Evolutionary conservation across 1,140 invertebrate species (phyloP), one percentile per base, ranked within the genome.

Genomic region (Calephelis nemesis): DNA sequence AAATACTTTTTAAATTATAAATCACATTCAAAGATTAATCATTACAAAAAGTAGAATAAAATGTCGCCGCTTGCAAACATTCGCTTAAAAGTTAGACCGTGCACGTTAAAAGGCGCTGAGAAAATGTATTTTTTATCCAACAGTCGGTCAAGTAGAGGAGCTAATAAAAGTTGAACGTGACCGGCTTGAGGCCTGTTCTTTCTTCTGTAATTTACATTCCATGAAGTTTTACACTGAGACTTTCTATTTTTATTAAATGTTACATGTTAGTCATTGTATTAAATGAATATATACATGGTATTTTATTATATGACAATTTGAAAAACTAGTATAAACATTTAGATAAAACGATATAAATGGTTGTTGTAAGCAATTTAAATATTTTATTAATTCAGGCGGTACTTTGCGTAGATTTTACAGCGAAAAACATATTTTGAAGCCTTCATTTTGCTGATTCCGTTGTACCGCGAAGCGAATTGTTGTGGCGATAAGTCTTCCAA

Each of bases 101-200:
- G 54, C 30, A 58, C 54, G 54, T 58, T 62, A 63, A 62, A 52
- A 71, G 52, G 12, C 47, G 40, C 50, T 39, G 15, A 66, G 11
- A 65, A 65, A 47, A 68, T 69, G 70, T 67, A 73, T 72, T 68
- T 72, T 71, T 69, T 69, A 65, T 68, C 62, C 54, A 60, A 60
- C 54, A 68, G 48, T 67, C 60, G 71, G 67, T 63, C 70, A 71
- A 71, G 67, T 54, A 54, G 63, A 58, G 58, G 68, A 77, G 68
- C 75, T 74, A 71, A 77, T 79, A 77, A 79, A 79, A 76, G 65
- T 77, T 74, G 65, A 15, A 74, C 75, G 78, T 79, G 78, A 73
- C 75, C 67, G 40, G 60, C 48, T 54, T 64, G 70, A 60, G 64
- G 60, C 63, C 54, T 49, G 54, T 40, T 60, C 30, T 60, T 60